These are phyloP conservation scores for Eublepharis macularius DNA, from an alignment of 2,113 vertebrate genomes.

Conservation along the genomic window DNA sequence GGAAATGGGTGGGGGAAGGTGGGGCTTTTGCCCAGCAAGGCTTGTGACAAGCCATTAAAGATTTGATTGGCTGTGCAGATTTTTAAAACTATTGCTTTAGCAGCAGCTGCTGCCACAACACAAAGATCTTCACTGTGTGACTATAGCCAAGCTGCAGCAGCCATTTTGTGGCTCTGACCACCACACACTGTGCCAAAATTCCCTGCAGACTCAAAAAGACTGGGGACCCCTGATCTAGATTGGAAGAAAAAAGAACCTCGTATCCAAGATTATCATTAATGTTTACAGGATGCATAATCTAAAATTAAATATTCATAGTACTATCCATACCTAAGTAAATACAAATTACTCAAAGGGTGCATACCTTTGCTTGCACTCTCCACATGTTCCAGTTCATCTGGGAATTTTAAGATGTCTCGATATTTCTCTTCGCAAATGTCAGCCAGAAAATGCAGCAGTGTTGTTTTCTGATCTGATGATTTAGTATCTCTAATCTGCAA, in stretches of 20 bases:
- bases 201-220: too few species aligned
- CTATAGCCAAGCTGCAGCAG: too few species aligned
- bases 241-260: slow-evolving; percentile 18
- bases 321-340: slow-evolving; percentile 9
- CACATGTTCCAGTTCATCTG: slow-evolving; percentile 91
- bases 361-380: slow-evolving; percentile 96
- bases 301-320: slow-evolving; percentile 6
- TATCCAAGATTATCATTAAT: background rate
- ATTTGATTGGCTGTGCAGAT: too few species aligned
- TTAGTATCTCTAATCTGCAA: slow-evolving; percentile 94
- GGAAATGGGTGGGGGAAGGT: too few species aligned
- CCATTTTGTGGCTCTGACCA: too few species aligned
- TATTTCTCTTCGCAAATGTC: slow-evolving; percentile 89
- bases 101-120: too few species aligned
- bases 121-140: too few species aligned
- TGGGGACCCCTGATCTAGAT: too few species aligned
- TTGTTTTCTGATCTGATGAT: slow-evolving; percentile 89
- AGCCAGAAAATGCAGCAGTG: slow-evolving; percentile 91
- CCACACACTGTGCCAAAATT: too few species aligned
- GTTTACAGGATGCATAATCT: slow-evolving; percentile 37
- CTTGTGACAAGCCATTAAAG: too few species aligned
- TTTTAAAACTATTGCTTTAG: too few species aligned
- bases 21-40: too few species aligned
- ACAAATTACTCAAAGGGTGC: background rate
- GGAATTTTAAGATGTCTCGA: slow-evolving; percentile 88